Evolutionary conservation across 2,797 vertebrate genomes (phyloP).

Genomic region (Brotula barbata): DNA sequence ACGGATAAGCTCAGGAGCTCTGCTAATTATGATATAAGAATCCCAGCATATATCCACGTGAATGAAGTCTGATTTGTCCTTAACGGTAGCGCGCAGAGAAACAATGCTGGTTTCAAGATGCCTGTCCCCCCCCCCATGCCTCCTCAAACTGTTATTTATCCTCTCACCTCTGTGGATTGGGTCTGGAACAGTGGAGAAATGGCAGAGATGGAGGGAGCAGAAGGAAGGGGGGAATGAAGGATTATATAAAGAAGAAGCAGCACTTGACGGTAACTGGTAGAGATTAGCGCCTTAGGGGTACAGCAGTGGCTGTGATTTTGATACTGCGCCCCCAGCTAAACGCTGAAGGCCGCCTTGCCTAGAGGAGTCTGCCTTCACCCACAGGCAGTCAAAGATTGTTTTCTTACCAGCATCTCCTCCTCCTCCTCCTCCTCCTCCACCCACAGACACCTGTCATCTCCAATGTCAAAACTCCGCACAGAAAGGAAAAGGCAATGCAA

Average conservation of each 20-base stretch:
- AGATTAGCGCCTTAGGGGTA: conserved; percentile 82
- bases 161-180: conserved; percentile 73
- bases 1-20: conserved; percentile 40
- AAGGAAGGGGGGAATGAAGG: conserved; percentile 68
- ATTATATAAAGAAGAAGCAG: conserved; percentile 78
- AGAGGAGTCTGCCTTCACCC: conserved; percentile 80
- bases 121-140: conserved; percentile 52
- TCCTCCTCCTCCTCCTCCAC: conserved; percentile 39
- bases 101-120: conserved; percentile 60
- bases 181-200: conserved; percentile 60
- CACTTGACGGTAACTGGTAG: conserved; percentile 81
- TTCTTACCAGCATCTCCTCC: conserved; percentile 70
- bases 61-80: conserved; percentile 38
- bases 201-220: conserved; percentile 60
- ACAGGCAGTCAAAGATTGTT: conserved; percentile 79
- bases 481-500: conserved; percentile 75
- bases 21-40: conserved; percentile 66
- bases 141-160: conserved; percentile 73
- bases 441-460: conserved; percentile 81
- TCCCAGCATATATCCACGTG: conserved; percentile 27
- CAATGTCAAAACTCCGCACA: conserved; percentile 76
- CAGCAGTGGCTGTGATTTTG: conserved; percentile 81
- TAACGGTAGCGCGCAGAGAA: conserved; percentile 35
- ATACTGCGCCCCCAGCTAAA: conserved; percentile 81
- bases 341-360: conserved; percentile 80